Conservation (phyloP, 2,797 vertebrate species). For the Merluccius polli region DNA sequence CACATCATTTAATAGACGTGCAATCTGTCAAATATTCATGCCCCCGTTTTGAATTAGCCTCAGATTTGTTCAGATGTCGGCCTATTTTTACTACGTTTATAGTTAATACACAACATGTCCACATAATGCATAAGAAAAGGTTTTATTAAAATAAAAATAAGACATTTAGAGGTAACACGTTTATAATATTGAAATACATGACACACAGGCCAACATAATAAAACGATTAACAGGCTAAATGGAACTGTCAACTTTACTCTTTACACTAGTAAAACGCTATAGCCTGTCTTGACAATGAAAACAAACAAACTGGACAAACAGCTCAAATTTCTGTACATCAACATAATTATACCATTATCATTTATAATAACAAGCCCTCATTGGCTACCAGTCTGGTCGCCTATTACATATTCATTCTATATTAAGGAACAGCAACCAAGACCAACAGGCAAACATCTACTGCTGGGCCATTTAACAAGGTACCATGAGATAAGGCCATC, state of each 20-base stretch:
- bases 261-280: not conserved
- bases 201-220: too few relatives aligned
- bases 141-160: not conserved
- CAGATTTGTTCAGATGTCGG: too few relatives aligned
- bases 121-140: not conserved
- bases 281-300: not conserved
- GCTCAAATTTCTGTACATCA: not conserved
- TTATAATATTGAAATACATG: not conserved
- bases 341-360: not conserved
- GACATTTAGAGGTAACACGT: not conserved
- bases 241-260: too few relatives aligned
- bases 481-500: not conserved
- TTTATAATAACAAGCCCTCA: not conserved
- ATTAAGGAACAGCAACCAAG: not conserved
- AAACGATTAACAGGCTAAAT: too few relatives aligned
- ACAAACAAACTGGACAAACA: not conserved
- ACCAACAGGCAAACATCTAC: not conserved
- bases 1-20: not conserved
- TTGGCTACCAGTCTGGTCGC: not conserved
- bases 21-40: too few relatives aligned
- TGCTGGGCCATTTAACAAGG: not conserved
- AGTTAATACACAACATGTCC: not conserved
- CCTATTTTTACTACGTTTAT: too few relatives aligned
- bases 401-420: not conserved
- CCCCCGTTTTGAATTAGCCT: too few relatives aligned